phyloP scores from a whole-genome alignment of 2,888 invertebrate species.

The Caenorhabditis sp. region DNA sequence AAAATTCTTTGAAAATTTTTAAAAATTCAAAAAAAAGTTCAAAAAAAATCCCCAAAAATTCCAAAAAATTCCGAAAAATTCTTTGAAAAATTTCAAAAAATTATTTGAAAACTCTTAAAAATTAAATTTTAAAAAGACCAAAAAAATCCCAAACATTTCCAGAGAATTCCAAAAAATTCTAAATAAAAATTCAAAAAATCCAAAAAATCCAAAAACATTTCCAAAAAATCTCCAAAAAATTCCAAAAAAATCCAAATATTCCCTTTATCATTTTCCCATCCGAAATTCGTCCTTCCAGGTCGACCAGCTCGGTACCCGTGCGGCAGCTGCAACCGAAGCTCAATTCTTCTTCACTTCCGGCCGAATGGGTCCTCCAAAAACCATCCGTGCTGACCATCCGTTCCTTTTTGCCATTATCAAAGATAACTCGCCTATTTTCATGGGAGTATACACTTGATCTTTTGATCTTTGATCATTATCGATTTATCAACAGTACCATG shows the following conservation, averaged over 20 bases:
- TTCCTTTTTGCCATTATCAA: conserved; percentile 69
- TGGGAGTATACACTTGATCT: conserved; percentile 46
- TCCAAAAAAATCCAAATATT: neutral
- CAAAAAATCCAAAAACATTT: too few relatives aligned
- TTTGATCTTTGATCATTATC: neutral
- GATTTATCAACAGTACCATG: too few relatives aligned
- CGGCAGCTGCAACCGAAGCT: conserved; percentile 74
- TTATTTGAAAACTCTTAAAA: too few relatives aligned
- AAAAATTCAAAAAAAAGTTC: too few relatives aligned
- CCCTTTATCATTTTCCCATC: too few relatives aligned
- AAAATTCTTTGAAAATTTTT: neutral
- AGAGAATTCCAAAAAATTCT: too few relatives aligned
- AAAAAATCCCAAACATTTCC: neutral
- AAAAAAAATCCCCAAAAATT: too few relatives aligned
- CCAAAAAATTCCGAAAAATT: neutral
- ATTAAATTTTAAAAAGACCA: neutral
- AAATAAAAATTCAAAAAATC: too few relatives aligned
- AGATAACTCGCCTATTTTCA: conserved; percentile 56
- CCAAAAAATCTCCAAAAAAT: too few relatives aligned
- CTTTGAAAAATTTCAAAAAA: too few relatives aligned
- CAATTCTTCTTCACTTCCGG: conserved; percentile 37
- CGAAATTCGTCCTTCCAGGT: conserved; percentile 58
- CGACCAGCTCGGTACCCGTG: conserved; percentile 74
- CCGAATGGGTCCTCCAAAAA: conserved; percentile 1
- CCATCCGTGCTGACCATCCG: conserved; percentile 74